Base-by-base conservation (phyloP, 2,797 vertebrate species). In the Threskiornis aethiopicus region DNA sequence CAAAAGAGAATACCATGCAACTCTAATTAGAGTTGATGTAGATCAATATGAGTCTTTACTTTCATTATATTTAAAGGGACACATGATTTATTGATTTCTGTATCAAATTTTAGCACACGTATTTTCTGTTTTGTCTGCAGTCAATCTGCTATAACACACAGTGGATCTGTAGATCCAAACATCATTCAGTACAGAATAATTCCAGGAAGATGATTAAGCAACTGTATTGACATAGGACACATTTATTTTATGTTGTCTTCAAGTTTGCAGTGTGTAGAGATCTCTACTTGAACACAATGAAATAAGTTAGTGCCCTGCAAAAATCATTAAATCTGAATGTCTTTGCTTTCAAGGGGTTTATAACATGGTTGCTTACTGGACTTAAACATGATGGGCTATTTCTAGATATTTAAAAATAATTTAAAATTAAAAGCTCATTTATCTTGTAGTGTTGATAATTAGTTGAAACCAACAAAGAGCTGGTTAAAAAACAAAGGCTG, bases 21-120 rank as follows among this genome's bases (percentile, higher is more conserved):
- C 69, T 87, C 66, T 95, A 91, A 94, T 95, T n/a, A 16, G 65
- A 92, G 78, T 54, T 93, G 95, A 91, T 86, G 87, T 39, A 73
- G 75, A 96, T 96, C 95, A 96, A 88, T 96, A 83, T 1, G 8
- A 88, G 29, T 79, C 75, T 90, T 84, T 97, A 52, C 69, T 90
- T 91, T 84, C 76, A 67, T 86, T 95, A 72, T 71, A 51, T 93
- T 89, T 93, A 96, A 95, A 93, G 73, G 61, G 87, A 95, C 87
- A 80, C 76, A 86, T 15, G 28, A 95, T 91, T 95, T 90, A 95
- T 95, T 91, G 96, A 97, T 95, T 83, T 61, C 57, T 18, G 31
- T 90, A 86, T 80, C 93, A 96, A 95, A 90, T 89, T 95, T 94
- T 89, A 93, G 90, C 64, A 44, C 88, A 84, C 3, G 2, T 82